Conservation (phyloP, 2,888 invertebrate genomes). For the Pseudococcus viburni region DNA sequence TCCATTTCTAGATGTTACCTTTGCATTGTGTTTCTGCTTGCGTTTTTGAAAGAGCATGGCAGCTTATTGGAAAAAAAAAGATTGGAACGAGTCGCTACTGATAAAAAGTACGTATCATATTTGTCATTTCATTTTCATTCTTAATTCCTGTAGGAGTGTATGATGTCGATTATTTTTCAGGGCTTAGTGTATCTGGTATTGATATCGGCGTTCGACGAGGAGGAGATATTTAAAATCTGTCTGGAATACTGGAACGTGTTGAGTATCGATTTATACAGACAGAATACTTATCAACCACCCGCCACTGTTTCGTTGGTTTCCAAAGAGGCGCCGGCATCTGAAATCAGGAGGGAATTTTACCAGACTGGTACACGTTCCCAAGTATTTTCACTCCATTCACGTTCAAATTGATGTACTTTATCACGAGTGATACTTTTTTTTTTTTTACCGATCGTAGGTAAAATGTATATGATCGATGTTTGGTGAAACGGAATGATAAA, state of each 20-base stretch:
- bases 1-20: constrained; percentile 82
- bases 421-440: background rate
- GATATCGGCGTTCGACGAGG: constrained; percentile 98
- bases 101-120: too few relatives aligned
- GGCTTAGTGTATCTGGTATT: constrained; percentile 89
- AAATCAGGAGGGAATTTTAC: constrained; percentile 80
- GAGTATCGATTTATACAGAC: constrained; percentile 92
- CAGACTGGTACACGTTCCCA: constrained; percentile 86
- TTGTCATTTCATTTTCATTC: constrained; percentile 62
- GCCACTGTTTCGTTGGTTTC: constrained; percentile 68
- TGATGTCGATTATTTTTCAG: constrained; percentile 68
- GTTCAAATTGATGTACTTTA: background rate
- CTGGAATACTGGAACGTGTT: constrained; percentile 98
- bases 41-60: constrained; percentile 97
- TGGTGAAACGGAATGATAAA: too few relatives aligned
- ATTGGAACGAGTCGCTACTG: constrained; percentile 82
- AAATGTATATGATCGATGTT: too few relatives aligned
- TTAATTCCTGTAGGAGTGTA: too few relatives aligned
- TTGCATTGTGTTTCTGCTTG: constrained; percentile 93
- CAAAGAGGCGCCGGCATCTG: constrained; percentile 71
- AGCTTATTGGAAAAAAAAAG: constrained; percentile 86
- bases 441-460: constrained; percentile 20
- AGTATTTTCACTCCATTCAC: constrained; percentile 68
- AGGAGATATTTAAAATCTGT: constrained; percentile 99
- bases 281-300: constrained; percentile 74